These are phyloP conservation scores for Quadroppia sp. DNA, from an alignment of 2,888 invertebrate genomes.

Conservation along the genomic window DNA sequence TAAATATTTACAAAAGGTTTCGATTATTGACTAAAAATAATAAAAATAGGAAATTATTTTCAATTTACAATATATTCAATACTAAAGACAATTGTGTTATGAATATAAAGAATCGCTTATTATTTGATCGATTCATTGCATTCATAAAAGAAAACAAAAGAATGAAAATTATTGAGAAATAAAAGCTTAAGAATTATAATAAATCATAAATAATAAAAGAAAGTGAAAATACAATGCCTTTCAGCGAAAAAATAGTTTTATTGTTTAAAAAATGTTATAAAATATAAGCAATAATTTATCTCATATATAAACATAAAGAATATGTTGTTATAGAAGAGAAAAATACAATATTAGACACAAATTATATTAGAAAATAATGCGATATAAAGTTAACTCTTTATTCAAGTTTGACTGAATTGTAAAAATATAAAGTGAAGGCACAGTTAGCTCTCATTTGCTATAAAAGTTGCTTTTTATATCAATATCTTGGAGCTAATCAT, in stretches of 20 bases:
- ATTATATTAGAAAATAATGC: neutral
- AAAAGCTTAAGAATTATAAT: neutral
- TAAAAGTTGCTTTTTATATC: neutral
- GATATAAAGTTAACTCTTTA: neutral
- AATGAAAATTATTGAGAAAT: neutral
- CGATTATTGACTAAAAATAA: too few species aligned
- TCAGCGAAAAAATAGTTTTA: neutral
- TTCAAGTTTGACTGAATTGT: neutral
- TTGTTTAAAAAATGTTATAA: neutral
- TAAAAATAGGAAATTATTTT: too few species aligned
- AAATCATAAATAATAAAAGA: neutral
- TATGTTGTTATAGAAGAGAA: too few species aligned
- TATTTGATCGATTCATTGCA: neutral
- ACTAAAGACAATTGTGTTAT: too few species aligned
- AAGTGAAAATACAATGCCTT: neutral
- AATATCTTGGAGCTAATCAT: conserved; percentile 18
- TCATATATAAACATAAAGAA: neutral
- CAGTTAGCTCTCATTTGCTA: neutral
- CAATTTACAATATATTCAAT: too few species aligned
- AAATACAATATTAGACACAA: too few species aligned
- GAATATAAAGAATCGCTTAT: too few species aligned
- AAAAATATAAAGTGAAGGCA: neutral
- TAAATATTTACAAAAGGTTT: too few species aligned
- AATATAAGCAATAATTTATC: too few species aligned
- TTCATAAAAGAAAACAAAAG: neutral